Conservation (phyloP, 1,140 invertebrate species). For the Zaprionus vittiger region DNA sequence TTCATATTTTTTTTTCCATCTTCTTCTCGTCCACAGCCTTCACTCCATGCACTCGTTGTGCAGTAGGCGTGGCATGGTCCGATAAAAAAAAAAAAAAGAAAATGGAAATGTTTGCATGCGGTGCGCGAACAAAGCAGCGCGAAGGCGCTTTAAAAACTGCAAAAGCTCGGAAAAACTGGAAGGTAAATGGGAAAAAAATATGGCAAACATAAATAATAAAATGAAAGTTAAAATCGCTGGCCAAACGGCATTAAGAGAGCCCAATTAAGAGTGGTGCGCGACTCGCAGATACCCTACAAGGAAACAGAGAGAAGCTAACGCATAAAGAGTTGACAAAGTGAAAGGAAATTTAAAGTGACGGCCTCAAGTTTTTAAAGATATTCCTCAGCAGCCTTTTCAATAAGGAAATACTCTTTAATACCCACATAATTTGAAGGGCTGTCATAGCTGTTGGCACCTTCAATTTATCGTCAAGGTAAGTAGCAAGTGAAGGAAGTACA, state of each 20-base stretch:
- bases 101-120: slow-evolving; percentile 37
- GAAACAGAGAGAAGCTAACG: neutral
- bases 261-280: neutral
- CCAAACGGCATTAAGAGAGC: slow-evolving; percentile 18
- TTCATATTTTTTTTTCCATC: slow-evolving; percentile 9
- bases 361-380: neutral
- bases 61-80: slow-evolving; percentile 42
- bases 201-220: slow-evolving; percentile 53
- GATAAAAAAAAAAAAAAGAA: slow-evolving; percentile 12
- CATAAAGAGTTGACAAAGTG: neutral
- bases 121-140: slow-evolving; percentile 29
- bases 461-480: slow-evolving; percentile 6
- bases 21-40: slow-evolving; percentile 25
- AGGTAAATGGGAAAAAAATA: slow-evolving; percentile 33
- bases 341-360: neutral
- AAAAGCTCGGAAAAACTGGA: slow-evolving; percentile 56
- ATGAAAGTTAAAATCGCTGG: slow-evolving; percentile 46
- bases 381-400: neutral
- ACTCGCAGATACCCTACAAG: neutral
- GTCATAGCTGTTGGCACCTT: neutral
- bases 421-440: neutral
- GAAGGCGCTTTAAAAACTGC: slow-evolving; percentile 28
- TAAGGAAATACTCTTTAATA: neutral
- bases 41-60: slow-evolving; percentile 30
- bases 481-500: neutral